phyloP scores from a whole-genome alignment of 2,113 vertebrate species.

The Chamaetylas fuelleborni region DNA sequence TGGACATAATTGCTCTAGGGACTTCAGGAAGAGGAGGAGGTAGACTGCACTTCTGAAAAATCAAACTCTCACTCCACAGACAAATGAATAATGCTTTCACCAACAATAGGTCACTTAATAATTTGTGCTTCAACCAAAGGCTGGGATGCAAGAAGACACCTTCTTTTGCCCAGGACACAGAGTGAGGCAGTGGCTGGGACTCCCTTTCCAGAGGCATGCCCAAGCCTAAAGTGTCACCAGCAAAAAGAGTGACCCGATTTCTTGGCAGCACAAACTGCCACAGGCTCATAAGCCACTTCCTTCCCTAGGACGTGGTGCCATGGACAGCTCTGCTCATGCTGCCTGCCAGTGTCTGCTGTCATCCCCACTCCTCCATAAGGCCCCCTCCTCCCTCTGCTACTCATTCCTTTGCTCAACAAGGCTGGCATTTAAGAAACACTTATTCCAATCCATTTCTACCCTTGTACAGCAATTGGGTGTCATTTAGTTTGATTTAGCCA shows the following conservation, averaged over 20 bases:
- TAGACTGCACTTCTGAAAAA: background rate
- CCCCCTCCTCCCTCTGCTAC: conserved; percentile 7
- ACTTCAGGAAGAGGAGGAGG: background rate
- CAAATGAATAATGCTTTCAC: background rate
- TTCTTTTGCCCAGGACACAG: background rate
- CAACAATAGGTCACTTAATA: background rate
- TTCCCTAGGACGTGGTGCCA: background rate
- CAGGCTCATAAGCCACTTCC: background rate
- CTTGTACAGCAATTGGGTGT: conserved; percentile 66
- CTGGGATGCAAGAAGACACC: background rate
- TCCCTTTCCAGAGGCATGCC: background rate
- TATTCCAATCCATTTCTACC: conserved; percentile 69
- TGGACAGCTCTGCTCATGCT: background rate
- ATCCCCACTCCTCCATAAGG: background rate
- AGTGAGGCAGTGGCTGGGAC: background rate
- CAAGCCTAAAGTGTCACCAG: background rate
- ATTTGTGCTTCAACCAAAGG: background rate
- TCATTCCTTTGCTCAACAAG: conserved; percentile 36
- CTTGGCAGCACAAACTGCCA: conserved; percentile 5
- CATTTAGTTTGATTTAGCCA: conserved; percentile 73
- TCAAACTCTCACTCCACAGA: background rate
- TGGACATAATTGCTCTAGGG: background rate
- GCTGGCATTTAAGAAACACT: conserved; percentile 70
- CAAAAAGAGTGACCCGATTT: background rate
- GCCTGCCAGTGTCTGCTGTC: background rate